A percentile compares a stretch with the other conserved stretches of the same genome.
phyloP scores from a whole-genome alignment of 2,797 vertebrate genomes.

The Anguilla pacifica region DNA sequence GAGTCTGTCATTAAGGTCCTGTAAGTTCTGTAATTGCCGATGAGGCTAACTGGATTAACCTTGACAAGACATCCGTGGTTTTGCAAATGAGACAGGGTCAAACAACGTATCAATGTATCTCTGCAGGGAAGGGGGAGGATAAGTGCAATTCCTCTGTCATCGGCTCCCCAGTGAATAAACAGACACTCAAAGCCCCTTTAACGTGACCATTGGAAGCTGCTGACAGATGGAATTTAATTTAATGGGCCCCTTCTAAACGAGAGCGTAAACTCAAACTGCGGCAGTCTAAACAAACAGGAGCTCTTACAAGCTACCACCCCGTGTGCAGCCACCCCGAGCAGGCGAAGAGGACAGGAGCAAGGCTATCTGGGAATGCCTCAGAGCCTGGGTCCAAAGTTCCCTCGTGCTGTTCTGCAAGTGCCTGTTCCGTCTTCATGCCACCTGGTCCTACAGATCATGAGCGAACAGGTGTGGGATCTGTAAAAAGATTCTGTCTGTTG shows the following conservation, averaged over 20 bases:
- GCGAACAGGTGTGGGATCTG: background rate
- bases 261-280: background rate
- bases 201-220: conserved; percentile 44
- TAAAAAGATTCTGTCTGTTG: background rate
- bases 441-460: background rate
- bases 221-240: conserved; percentile 44
- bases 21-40: conserved; percentile 27
- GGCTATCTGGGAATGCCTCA: background rate
- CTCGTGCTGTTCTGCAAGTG: background rate
- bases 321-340: background rate
- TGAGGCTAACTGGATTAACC: conserved; percentile 39
- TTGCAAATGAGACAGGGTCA: conserved; percentile 30
- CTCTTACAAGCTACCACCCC: background rate
- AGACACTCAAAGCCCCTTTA: conserved; percentile 22
- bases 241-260: background rate
- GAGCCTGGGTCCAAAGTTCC: background rate
- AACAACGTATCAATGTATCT: conserved; percentile 26
- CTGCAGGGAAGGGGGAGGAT: conserved; percentile 38
- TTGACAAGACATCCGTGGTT: conserved; percentile 27
- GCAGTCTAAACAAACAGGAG: conserved; percentile 10
- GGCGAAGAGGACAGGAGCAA: background rate
- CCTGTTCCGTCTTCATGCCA: background rate
- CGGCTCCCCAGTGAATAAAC: conserved; percentile 35
- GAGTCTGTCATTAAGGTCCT: conserved; percentile 24
- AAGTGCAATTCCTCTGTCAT: conserved; percentile 46